Evolutionary conservation across 2,113 vertebrate species (phyloP), one percentile per base, ranked within the genome.

Genomic region (Struthio camelus): DNA sequence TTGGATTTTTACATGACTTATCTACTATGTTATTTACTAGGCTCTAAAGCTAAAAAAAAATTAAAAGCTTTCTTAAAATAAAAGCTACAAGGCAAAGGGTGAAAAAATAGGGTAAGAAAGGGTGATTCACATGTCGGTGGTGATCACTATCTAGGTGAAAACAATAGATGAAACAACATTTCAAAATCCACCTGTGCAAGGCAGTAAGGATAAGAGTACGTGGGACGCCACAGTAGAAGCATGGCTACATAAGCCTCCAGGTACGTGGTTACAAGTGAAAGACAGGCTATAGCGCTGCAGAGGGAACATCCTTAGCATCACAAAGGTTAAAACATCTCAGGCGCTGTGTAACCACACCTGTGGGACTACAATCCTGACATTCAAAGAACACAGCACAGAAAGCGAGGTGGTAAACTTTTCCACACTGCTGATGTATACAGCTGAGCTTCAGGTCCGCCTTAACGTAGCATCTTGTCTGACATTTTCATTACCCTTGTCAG

Each of bases 341-440:
- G 0, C 7, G 19, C 64, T 6, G 5, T 2, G 6, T 9, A 34
- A 34, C 44, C 14, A 7, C 0, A 0, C 10, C 11, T 25, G 42
- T 5, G 6, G 65, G n/a, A 44, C 24, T 34, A 34, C 80, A 80
- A 50, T 30, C 54, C 64, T 38, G 7, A 67, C 5, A 82, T 51
- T 64, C 70, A 46, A 64, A 85, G n/a, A 64, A 72, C 16, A 64
- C 42, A 1, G 65, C 36, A 9, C 56, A 48, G 46, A 34, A 80
- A 85, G 25, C 2, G 1, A 9, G 42, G 2, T 0, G 10, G 69
- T 6, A 14, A 92, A 56, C 62, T 42, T 65, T 32, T n/a, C 51
- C 42, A 66, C 65, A 34, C 56, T 25, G 32, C 56, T 28, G 38
- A 42, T 30, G 15, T 30, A 75, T 40, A 77, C 69, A 7, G n/a